These are phyloP conservation scores for Drosophila nebulosa DNA, from an alignment of 1,140 invertebrate species.

Conservation along the genomic window DNA sequence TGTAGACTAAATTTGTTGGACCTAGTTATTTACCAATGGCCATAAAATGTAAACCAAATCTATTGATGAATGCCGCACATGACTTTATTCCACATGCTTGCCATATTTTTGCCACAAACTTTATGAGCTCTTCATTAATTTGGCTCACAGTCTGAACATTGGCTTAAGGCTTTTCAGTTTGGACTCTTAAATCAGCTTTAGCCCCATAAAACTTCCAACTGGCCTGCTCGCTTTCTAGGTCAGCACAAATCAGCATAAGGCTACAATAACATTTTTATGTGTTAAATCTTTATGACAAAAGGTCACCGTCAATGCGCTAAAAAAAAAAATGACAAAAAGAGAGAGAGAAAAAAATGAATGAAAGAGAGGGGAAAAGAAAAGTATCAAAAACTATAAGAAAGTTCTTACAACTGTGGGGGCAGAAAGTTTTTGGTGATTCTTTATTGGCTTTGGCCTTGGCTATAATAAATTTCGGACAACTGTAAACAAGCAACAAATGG, in stretches of 20 bases:
- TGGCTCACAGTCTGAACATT: not conserved
- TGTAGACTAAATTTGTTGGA: not conserved
- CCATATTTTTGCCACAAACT: constrained; percentile 3
- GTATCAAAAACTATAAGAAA: constrained; percentile 17
- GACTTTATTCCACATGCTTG: not conserved
- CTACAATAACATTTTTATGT: constrained; percentile 77
- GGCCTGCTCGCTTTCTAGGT: constrained; percentile 29
- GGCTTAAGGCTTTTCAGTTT: constrained; percentile 28
- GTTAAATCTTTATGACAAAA: constrained; percentile 77
- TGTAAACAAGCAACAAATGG: constrained; percentile 71
- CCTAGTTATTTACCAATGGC: not conserved
- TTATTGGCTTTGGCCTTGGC: not conserved
- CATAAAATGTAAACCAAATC: constrained; percentile 21
- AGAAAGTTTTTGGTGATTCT: constrained; percentile 52
- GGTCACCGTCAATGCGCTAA: constrained; percentile 28
- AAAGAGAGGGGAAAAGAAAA: not conserved
- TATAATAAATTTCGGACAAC: constrained; percentile 70
- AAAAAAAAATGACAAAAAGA: not conserved
- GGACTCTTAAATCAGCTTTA: constrained; percentile 58
- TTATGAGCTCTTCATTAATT: constrained; percentile 30
- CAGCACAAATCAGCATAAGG: constrained; percentile 76
- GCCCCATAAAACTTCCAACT: constrained; percentile 50
- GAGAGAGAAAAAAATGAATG: constrained; percentile 2
- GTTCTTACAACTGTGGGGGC: constrained; percentile 46
- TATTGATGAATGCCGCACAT: constrained; percentile 2